These are phyloP conservation scores for Taenioides sp. DNA, from an alignment of 2,797 vertebrate species.

Conservation along the genomic window DNA sequence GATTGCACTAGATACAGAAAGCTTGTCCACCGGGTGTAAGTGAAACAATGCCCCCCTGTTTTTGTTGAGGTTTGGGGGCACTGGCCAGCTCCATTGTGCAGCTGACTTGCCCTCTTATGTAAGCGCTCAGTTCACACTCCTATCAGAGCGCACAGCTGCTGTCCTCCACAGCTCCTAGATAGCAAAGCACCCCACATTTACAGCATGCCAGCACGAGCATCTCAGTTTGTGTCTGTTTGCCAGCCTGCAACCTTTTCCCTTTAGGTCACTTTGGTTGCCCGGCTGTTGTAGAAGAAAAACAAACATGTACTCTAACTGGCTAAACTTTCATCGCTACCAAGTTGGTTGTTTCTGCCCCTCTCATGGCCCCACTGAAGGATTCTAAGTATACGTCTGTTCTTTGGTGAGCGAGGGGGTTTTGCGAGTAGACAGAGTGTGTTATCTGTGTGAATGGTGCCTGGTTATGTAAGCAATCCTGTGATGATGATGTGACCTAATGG, in stretches of 20 bases:
- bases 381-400: slow-evolving; percentile 20
- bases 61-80: slow-evolving; percentile 36
- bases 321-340: neutral
- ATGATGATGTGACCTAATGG: slow-evolving; percentile 72
- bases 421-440: slow-evolving; percentile 50
- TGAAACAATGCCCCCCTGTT: slow-evolving; percentile 15
- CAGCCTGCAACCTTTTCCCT: slow-evolving; percentile 52
- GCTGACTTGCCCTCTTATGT: slow-evolving; percentile 64
- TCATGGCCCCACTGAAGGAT: slow-evolving; percentile 28
- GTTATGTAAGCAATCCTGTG: slow-evolving; percentile 70
- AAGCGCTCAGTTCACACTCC: slow-evolving; percentile 56
- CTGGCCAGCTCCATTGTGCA: slow-evolving; percentile 48
- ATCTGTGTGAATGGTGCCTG: slow-evolving; percentile 64
- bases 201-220: slow-evolving; percentile 18
- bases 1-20: slow-evolving; percentile 42
- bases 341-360: slow-evolving; percentile 17
- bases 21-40: slow-evolving; percentile 20
- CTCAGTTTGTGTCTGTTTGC: slow-evolving; percentile 34
- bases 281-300: slow-evolving; percentile 38
- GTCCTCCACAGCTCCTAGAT: slow-evolving; percentile 51
- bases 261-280: slow-evolving; percentile 33
- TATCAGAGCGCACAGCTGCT: slow-evolving; percentile 74
- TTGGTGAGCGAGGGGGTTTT: slow-evolving; percentile 15
- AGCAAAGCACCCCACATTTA: slow-evolving; percentile 17
- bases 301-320: neutral